These are phyloP conservation scores for Sminthurides aquaticus DNA, from an alignment of 2,888 invertebrate genomes.

Conservation along the genomic window DNA sequence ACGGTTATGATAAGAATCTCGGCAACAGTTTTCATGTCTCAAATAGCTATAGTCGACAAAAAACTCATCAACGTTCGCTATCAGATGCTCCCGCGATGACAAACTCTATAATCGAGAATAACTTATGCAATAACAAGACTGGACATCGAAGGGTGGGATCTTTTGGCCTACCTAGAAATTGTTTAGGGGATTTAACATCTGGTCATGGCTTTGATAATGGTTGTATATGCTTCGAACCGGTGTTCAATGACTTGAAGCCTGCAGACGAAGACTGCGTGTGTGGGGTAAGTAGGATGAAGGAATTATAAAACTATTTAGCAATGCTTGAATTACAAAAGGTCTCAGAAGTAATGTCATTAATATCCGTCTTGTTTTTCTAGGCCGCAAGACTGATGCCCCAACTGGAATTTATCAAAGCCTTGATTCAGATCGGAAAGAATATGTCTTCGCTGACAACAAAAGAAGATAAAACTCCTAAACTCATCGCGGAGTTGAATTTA, in stretches of 20 bases:
- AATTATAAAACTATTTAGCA: neutral
- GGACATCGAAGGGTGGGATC: conserved; percentile 42
- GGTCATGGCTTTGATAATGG: conserved; percentile 96
- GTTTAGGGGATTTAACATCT: conserved; percentile 79
- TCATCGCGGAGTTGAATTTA: conserved; percentile 85
- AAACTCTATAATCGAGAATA: conserved; percentile 44
- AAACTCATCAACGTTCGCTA: conserved; percentile 73
- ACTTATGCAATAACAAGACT: conserved; percentile 18
- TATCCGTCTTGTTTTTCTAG: conserved; percentile 47
- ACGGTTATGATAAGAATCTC: conserved; percentile 14
- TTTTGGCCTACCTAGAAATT: conserved; percentile 44
- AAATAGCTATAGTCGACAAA: conserved; percentile 45
- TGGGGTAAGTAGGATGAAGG: conserved; percentile 59
- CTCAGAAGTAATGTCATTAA: conserved; percentile 1
- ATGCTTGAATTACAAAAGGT: neutral
- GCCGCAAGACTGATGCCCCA: conserved; percentile 76
- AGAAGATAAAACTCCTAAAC: conserved; percentile 83
- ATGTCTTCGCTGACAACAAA: conserved; percentile 73
- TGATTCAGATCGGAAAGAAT: conserved; percentile 77
- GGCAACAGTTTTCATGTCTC: conserved; percentile 6
- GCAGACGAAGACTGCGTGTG: conserved; percentile 70
- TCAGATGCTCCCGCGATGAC: conserved; percentile 66
- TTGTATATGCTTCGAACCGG: conserved; percentile 81
- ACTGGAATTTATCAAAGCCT: conserved; percentile 76
- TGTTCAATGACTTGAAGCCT: conserved; percentile 68